A percentile compares a stretch with the other conserved stretches of the same genome.
phyloP scores from a whole-genome alignment of 2,888 invertebrate species.

The Ennomos erosarius region DNA sequence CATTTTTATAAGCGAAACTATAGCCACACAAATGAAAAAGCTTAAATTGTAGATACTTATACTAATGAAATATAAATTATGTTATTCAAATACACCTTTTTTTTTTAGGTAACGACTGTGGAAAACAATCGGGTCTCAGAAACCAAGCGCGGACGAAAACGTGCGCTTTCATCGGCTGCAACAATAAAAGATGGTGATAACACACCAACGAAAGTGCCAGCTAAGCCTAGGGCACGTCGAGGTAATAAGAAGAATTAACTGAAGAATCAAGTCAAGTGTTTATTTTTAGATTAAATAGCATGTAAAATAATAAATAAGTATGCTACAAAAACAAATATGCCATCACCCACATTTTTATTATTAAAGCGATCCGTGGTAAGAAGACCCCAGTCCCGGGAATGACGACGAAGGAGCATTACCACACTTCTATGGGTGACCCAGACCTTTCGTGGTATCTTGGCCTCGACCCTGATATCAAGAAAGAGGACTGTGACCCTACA shows the following conservation, averaged over 20 bases:
- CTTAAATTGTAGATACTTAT: no score
- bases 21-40: no score
- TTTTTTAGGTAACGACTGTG: slow-evolving; percentile 47
- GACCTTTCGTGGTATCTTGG: slow-evolving; percentile 81
- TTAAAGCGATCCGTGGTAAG: slow-evolving; percentile 53
- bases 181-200: slow-evolving; percentile 50
- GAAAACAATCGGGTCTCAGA: slow-evolving; percentile 53
- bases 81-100: background rate
- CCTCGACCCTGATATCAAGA: slow-evolving; percentile 74
- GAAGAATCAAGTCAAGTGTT: background rate
- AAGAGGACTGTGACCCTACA: slow-evolving; percentile 75
- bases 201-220: slow-evolving; percentile 43
- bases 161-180: slow-evolving; percentile 67
- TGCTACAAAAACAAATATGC: slow-evolving; percentile 10
- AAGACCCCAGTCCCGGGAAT: slow-evolving; percentile 67
- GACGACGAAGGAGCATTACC: slow-evolving; percentile 63
- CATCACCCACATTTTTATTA: slow-evolving; percentile 19
- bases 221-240: slow-evolving; percentile 63
- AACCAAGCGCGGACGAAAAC: slow-evolving; percentile 70
- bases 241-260: slow-evolving; percentile 49
- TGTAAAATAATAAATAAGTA: slow-evolving; percentile 6
- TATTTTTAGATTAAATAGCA: slow-evolving; percentile 4
- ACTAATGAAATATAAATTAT: background rate
- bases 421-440: slow-evolving; percentile 69
- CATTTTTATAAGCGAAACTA: no score